Evolutionary conservation across 2,888 invertebrate species (phyloP).

Genomic region (Pogonocherus hispidulus): DNA sequence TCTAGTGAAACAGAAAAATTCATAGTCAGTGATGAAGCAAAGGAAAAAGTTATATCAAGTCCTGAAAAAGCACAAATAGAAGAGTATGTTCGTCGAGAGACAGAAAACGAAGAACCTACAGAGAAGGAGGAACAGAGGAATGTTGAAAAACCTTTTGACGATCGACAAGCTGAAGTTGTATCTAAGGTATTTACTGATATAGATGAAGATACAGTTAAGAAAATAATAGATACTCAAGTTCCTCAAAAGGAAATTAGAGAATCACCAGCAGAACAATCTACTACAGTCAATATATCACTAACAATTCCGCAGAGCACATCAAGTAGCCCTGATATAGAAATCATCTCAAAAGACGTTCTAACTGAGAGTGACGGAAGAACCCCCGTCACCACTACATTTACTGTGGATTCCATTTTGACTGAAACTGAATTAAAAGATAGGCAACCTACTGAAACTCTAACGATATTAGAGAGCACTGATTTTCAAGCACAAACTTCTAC

Average conservation of each 20-base stretch:
- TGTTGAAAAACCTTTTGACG: background rate
- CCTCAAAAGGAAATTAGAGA: conserved; percentile 10
- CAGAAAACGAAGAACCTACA: background rate
- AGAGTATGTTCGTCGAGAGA: background rate
- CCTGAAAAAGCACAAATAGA: background rate
- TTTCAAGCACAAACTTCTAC: background rate
- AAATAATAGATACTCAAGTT: conserved; percentile 44
- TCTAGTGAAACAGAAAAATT: background rate
- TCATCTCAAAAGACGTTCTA: conserved; percentile 52
- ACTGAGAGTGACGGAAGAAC: conserved; percentile 43
- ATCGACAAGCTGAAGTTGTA: conserved; percentile 49
- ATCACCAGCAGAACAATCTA: conserved; percentile 28
- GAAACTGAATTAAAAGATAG: conserved; percentile 54
- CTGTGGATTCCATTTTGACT: conserved; percentile 58
- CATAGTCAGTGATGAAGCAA: background rate
- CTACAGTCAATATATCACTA: conserved; percentile 52
- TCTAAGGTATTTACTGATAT: conserved; percentile 60
- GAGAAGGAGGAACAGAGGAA: too few relatives aligned
- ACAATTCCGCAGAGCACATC: conserved; percentile 46
- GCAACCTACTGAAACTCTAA: background rate
- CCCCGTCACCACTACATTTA: conserved; percentile 46
- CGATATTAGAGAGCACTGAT: background rate
- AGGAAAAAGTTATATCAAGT: background rate
- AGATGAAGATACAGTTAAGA: conserved; percentile 55
- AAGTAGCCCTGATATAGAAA: conserved; percentile 51